Conservation (phyloP, 2,113 vertebrate species). For the Synodontis membranacea region DNA sequence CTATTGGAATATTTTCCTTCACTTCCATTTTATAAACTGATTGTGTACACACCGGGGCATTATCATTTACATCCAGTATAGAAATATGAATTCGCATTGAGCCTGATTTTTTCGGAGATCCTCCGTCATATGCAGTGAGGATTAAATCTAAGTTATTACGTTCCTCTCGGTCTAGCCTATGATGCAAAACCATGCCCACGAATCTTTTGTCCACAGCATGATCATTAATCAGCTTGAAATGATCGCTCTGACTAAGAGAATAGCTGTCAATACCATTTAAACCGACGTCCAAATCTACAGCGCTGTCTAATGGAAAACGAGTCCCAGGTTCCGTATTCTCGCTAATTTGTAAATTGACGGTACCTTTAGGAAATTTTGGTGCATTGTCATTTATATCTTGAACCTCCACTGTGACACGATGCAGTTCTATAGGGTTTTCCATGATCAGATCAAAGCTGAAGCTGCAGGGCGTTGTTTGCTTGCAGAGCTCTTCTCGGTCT, state of each 20-base stretch:
- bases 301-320: no score
- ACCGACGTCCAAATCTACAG: no score
- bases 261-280: no score
- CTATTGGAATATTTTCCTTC: no score
- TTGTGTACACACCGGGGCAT: conserved; percentile 67
- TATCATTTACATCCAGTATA: conserved; percentile 73
- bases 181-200: conserved; percentile 72
- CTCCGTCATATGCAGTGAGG: conserved; percentile 71
- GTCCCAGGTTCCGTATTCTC: background rate
- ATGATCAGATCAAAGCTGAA: background rate
- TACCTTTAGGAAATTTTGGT: background rate
- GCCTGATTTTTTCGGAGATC: conserved; percentile 62
- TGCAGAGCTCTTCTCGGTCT: no score
- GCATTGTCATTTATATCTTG: background rate
- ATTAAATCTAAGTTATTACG: conserved; percentile 59
- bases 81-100: conserved; percentile 59
- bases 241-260: no score
- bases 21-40: conserved; percentile 56
- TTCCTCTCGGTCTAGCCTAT: conserved; percentile 67
- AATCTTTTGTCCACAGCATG: no score
- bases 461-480: conserved; percentile 7
- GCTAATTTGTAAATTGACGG: background rate
- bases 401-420: background rate
- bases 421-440: conserved; percentile 5
- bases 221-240: no score